Evolutionary conservation across 2,113 vertebrate genomes (phyloP).

Genomic region (Tonatia bakeri): DNA sequence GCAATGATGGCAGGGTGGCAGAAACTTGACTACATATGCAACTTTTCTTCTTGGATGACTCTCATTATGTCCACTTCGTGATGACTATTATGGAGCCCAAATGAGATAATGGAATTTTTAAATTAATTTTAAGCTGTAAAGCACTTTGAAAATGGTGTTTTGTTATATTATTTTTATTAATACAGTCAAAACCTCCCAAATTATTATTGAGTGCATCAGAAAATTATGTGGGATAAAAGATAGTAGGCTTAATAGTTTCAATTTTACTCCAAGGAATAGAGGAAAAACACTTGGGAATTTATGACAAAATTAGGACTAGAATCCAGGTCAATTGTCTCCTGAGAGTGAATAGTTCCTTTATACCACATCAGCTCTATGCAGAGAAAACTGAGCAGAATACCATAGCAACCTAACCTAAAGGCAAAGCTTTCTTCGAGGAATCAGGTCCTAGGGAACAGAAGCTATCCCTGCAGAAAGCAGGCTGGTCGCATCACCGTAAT

Average conservation of each 20-base stretch:
- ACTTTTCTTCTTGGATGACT: background rate
- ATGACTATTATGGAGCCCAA: background rate
- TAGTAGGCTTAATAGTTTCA: background rate
- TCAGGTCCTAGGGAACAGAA: background rate
- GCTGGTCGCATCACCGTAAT: background rate
- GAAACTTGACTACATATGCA: background rate
- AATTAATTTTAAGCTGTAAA: slow-evolving; percentile 13
- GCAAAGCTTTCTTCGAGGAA: background rate
- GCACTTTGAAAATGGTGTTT: background rate
- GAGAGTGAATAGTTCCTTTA: background rate
- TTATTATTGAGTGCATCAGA: background rate
- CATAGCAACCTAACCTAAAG: background rate
- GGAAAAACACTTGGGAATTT: background rate
- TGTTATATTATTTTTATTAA: background rate
- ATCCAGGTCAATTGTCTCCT: background rate
- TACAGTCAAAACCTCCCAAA: background rate
- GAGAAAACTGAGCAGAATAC: background rate
- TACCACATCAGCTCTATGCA: background rate
- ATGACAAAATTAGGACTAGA: background rate
- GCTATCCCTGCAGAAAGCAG: background rate
- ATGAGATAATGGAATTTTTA: background rate
- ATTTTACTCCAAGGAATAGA: background rate
- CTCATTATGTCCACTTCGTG: background rate
- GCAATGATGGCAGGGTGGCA: background rate
- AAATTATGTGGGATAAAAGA: background rate